Evolutionary conservation across 2,888 invertebrate genomes (phyloP), one percentile per base, ranked within the genome.

Genomic region (Sinodicranocentrus sp.): DNA sequence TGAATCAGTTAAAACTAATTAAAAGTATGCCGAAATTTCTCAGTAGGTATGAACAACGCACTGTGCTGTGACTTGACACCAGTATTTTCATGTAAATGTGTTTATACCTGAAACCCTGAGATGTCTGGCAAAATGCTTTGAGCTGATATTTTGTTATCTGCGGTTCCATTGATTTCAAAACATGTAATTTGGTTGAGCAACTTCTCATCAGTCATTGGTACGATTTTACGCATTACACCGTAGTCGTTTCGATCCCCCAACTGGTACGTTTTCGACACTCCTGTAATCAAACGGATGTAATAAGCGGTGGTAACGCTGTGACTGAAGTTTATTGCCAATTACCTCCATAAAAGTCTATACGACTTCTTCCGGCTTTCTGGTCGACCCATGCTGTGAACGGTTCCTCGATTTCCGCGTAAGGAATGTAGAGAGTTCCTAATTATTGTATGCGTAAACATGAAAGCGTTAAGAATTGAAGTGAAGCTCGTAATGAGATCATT

Each of bases 331-430:
- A n/a, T n/a, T n/a, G n/a, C n/a, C n/a, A n/a, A n/a, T 33, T 33
- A 90, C 95, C 95, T 85, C 96, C 97, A 91, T 98, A 98, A 90
- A 98, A 98, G 91, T 98, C 98, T 84, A 98, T 96, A 63, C 98
- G 94, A 65, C 88, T 88, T 54, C 97, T 97, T 77, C 94, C 94
- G 73, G 93, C 93, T 2, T 92, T 92, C 28, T 91, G 93, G 91
- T 98, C 97, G 89, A 93, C 97, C 95, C 96, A 98, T 15, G 95
- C 96, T 89, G 93, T 94, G 90, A 98, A 97, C 0, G 98, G 97
- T 61, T 84, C 84, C 68, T 93, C 93, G 67, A 98, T 94, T 91
- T 98, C 98, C 0, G 98, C 98, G 91, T 98, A 98, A 0, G 98
- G 98, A 87, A 98, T 96, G 88, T 93, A 94, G 26, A 98, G 91